phyloP scores from a whole-genome alignment of 2,797 vertebrate genomes.

The Brachymystax lenok region DNA sequence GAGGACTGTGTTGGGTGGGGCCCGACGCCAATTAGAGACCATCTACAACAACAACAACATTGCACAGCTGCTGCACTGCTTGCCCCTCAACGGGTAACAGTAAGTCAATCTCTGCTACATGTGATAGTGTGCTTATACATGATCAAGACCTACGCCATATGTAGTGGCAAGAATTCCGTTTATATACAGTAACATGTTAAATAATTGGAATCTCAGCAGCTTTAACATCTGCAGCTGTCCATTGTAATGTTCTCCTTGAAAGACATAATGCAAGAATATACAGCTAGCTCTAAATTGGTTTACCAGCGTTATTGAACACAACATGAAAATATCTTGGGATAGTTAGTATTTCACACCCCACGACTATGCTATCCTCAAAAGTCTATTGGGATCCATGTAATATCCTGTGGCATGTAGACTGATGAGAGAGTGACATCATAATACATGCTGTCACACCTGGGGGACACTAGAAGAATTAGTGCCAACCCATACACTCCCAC shows the following conservation, averaged over 20 bases:
- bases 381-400: constrained; percentile 39
- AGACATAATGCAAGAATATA: neutral
- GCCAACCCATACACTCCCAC: constrained; percentile 59
- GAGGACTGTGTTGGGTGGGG: constrained; percentile 84
- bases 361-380: neutral
- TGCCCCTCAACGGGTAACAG: constrained; percentile 77
- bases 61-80: constrained; percentile 76
- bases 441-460: constrained; percentile 63
- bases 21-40: constrained; percentile 80
- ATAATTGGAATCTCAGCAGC: constrained; percentile 26
- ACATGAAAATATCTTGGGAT: neutral
- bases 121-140: neutral
- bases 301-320: neutral
- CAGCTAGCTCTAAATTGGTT: neutral
- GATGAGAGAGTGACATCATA: constrained; percentile 47
- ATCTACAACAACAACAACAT: constrained; percentile 76
- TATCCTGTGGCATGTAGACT: constrained; percentile 52
- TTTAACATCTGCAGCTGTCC: constrained; percentile 50
- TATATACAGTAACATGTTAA: neutral
- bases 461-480: constrained; percentile 44
- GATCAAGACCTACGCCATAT: no score
- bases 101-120: neutral
- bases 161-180: neutral
- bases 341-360: neutral
- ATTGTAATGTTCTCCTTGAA: neutral